Base-by-base conservation (phyloP, 2,888 invertebrate species). In the Anticlea derivata region DNA sequence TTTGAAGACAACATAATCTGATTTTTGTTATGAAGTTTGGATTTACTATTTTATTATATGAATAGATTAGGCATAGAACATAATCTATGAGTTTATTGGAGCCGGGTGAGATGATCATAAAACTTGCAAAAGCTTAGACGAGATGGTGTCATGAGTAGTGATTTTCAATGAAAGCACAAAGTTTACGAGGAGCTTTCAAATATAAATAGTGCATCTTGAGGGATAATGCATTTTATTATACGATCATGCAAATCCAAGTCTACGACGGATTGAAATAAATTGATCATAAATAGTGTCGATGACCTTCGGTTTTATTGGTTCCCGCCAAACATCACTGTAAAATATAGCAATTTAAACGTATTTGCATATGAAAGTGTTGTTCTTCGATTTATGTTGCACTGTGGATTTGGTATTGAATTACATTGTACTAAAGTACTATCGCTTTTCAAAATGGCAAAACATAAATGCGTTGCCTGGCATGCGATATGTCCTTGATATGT, bases 181-280 rank as follows among this genome's bases (percentile, higher is more conserved):
- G 43, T 80, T 79, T 78, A 78, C 65, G 72, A 70, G 63, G 63
- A 65, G 58, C 65, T 73, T 70, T 63, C 68, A 73, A 76, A 78
- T 78, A 80, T 79, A 77, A 79, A 78, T 75, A 75, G 75, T 75
- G 74, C 74, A 80, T 83, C 71, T 76, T 73, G 67, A 68, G 58
- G 74, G 77, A 80, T 84, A 80, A 83, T 83, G 78, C 73, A 69
- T 59, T 80, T 77, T 64, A 66, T 55, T 72, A 71, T 68, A 72
- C 69, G 72, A 73, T 75, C 65, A 75, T 78, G 77, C 73, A 75
- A 79, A 80, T 80, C 68, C 65, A 61, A 73, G 75, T 79, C 73
- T 79, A 70, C 66, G 68, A 68, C 55, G 68, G 74, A 79, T 78
- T 75, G 66, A 78, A 75, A 77, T 79, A 73, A 74, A 82, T 73